A percentile compares a stretch with the other conserved stretches of the same genome.
Evolutionary conservation across 2,113 vertebrate species (phyloP).

Genomic region (Miniopterus natalensis): DNA sequence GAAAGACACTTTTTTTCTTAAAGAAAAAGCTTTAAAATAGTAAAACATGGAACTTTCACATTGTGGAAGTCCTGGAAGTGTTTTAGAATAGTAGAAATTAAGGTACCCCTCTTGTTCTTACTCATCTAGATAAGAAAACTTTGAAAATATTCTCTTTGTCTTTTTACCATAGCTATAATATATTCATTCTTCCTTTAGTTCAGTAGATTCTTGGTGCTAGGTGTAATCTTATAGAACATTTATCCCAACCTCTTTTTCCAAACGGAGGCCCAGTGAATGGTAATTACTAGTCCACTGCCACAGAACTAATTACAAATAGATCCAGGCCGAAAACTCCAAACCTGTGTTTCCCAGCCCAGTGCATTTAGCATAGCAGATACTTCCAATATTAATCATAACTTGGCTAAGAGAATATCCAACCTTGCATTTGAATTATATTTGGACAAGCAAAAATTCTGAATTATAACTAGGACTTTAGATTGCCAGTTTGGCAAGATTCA

Average conservation of each 20-base stretch:
- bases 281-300: background rate
- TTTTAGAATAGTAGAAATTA: slow-evolving; percentile 7
- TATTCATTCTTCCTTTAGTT: background rate
- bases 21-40: background rate
- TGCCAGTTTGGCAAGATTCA: slow-evolving; percentile 52
- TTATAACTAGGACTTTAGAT: slow-evolving; percentile 29
- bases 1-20: background rate
- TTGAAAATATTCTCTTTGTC: background rate
- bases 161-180: background rate
- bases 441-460: slow-evolving; percentile 48
- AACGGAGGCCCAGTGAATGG: background rate
- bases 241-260: background rate
- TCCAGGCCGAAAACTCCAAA: background rate
- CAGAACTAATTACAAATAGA: background rate
- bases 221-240: background rate
- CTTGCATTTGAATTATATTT: slow-evolving; percentile 35
- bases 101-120: background rate
- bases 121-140: background rate
- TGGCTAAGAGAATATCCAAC: slow-evolving; percentile 28
- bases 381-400: background rate
- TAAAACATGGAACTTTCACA: background rate
- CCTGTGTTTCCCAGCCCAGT: background rate
- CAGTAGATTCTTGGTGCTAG: background rate
- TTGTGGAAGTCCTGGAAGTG: background rate
- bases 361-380: background rate